These are phyloP conservation scores for Anoplopoma fimbria DNA, from an alignment of 2,113 vertebrate genomes.

Conservation along the genomic window DNA sequence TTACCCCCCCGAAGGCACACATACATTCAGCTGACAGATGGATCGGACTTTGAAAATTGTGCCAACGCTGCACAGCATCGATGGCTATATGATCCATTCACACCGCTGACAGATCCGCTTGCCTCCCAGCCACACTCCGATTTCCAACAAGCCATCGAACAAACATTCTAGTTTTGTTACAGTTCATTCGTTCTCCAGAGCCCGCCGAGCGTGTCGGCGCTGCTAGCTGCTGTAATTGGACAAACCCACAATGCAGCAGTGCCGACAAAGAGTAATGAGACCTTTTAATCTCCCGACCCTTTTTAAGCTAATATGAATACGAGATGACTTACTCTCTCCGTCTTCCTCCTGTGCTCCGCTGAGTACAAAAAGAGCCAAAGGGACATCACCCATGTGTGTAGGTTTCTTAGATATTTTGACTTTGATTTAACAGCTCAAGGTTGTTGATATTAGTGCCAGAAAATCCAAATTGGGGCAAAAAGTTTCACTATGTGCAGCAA, in stretches of 20 bases:
- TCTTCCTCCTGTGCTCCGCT: background rate
- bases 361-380: background rate
- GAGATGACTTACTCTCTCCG: background rate
- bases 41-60: conserved; percentile 58
- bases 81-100: conserved; percentile 53
- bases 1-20: conserved; percentile 21
- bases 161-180: conserved; percentile 45
- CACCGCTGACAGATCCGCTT: conserved; percentile 38
- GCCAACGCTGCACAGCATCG: conserved; percentile 41
- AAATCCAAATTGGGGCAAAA: background rate
- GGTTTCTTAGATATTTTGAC: background rate
- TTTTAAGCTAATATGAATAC: background rate
- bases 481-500: background rate
- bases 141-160: conserved; percentile 50
- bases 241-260: conserved; percentile 14
- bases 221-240: conserved; percentile 25
- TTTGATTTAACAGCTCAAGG: background rate
- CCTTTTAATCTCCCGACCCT: conserved; percentile 10
- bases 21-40: conserved; percentile 26
- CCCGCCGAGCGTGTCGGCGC: background rate
- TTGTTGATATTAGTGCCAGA: background rate
- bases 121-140: conserved; percentile 10
- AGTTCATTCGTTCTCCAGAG: conserved; percentile 40
- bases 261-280: background rate
- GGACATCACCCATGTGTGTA: background rate